Evolutionary conservation across 2,113 vertebrate species (phyloP).

Genomic region (Paraplagusia blochii): DNA sequence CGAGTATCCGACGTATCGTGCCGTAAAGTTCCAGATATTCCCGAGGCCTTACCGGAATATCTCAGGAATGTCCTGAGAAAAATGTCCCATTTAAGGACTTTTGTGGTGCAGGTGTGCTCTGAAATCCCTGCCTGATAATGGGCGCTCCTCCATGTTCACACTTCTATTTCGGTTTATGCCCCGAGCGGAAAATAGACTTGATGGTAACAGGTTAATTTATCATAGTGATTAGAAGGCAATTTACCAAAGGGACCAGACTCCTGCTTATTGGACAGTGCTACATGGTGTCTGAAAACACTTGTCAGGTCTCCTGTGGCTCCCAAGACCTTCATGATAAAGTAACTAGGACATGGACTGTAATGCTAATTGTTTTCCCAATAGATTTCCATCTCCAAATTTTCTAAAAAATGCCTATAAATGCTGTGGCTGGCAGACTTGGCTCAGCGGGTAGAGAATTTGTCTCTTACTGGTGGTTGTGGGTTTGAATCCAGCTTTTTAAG

Average conservation of each 20-base stretch:
- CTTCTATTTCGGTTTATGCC: conserved; percentile 19
- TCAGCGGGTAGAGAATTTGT: too few species aligned
- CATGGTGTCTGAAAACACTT: neutral
- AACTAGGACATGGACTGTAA: neutral
- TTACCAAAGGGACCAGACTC: conserved; percentile 22
- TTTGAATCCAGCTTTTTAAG: too few species aligned
- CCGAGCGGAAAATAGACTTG: conserved; percentile 33
- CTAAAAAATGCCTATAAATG: neutral
- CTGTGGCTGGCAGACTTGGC: too few species aligned
- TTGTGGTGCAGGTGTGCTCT: neutral
- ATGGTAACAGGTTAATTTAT: conserved; percentile 35
- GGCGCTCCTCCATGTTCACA: conserved; percentile 18
- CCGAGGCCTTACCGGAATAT: neutral
- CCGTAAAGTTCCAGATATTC: too few species aligned
- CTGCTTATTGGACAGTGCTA: neutral
- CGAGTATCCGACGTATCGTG: too few species aligned
- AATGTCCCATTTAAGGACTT: too few species aligned
- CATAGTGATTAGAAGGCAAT: conserved; percentile 41
- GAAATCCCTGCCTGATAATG: conserved; percentile 21
- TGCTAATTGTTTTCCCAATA: neutral
- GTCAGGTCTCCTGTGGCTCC: too few species aligned
- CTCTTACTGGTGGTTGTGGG: too few species aligned
- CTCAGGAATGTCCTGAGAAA: neutral
- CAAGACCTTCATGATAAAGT: neutral
- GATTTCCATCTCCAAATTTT: neutral